Evolutionary conservation across 2,888 invertebrate genomes (phyloP).

Genomic region (Cylindroiulus punctatus): DNA sequence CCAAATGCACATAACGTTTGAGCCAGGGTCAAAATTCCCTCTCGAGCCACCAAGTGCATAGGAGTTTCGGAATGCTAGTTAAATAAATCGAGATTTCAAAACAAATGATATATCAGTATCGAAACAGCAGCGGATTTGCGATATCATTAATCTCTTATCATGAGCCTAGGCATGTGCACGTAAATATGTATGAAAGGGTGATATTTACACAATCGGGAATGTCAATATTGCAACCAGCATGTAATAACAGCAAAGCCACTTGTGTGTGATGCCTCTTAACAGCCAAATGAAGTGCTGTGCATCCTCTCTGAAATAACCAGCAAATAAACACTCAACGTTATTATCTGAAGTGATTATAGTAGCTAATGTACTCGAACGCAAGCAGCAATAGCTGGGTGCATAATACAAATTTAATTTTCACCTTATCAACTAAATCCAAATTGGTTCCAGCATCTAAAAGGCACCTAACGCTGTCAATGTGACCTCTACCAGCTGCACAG

Average conservation of each 20-base stretch:
- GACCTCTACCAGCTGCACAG: conserved; percentile 69
- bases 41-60: conserved; percentile 72
- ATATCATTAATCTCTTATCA: conserved; percentile 7
- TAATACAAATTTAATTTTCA: conserved; percentile 59
- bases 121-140: neutral
- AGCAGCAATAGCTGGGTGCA: neutral
- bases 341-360: neutral
- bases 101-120: neutral
- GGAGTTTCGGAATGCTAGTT: conserved; percentile 72
- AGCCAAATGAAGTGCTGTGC: conserved; percentile 73
- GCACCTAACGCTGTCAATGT: conserved; percentile 69
- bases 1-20: conserved; percentile 73
- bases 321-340: conserved; percentile 18
- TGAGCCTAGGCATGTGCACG: neutral
- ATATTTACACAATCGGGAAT: conserved; percentile 68
- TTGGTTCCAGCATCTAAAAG: conserved; percentile 69
- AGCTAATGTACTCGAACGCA: neutral
- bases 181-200: conserved; percentile 35
- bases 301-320: conserved; percentile 65
- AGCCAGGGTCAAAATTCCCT: conserved; percentile 71
- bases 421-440: conserved; percentile 69
- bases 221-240: conserved; percentile 73
- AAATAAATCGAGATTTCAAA: conserved; percentile 49
- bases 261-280: conserved; percentile 70
- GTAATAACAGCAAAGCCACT: conserved; percentile 72